Percentiles rank a stretch among this genome's conserved stretches.
These are phyloP conservation scores for Palaemon carinicauda DNA, from an alignment of 1,140 invertebrate genomes.

Conservation along the genomic window DNA sequence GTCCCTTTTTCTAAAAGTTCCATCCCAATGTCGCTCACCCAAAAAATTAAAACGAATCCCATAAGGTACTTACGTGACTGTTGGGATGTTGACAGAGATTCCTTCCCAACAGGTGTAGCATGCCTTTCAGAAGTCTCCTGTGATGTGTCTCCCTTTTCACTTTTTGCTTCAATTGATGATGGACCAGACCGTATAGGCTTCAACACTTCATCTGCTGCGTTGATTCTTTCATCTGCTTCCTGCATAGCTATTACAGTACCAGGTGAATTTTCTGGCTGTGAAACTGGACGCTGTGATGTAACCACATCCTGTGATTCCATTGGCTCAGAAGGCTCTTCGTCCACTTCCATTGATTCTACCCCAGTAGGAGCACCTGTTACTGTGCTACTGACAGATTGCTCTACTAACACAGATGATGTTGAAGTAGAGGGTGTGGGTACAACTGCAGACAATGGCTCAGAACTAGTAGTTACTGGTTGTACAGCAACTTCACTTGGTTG, in stretches of 20 bases:
- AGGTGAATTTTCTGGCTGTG: too few species aligned
- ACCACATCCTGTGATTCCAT: background rate
- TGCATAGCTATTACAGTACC: background rate
- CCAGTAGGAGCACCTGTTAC: background rate
- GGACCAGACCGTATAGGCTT: conserved; percentile 8
- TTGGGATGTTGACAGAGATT: background rate
- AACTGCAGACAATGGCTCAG: too few species aligned
- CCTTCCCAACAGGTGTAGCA: background rate
- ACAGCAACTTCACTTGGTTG: background rate
- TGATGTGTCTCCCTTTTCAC: too few species aligned
- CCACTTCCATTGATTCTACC: conserved; percentile 3
- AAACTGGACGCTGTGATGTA: background rate
- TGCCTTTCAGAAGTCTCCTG: background rate
- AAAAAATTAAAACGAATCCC: background rate
- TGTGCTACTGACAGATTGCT: background rate
- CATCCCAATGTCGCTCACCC: too few species aligned
- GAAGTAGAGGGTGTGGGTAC: background rate
- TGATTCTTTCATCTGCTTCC: conserved; percentile 24
- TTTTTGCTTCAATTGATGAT: background rate
- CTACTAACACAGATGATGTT: background rate
- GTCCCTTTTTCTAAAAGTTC: too few species aligned
- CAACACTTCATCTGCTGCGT: background rate
- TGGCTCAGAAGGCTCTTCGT: background rate
- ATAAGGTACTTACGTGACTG: conserved; percentile 20
- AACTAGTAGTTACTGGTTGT: background rate